Conservation (phyloP, 64 coral and sea anemone genomes). For the Stichodactyla mertensii region DNA sequence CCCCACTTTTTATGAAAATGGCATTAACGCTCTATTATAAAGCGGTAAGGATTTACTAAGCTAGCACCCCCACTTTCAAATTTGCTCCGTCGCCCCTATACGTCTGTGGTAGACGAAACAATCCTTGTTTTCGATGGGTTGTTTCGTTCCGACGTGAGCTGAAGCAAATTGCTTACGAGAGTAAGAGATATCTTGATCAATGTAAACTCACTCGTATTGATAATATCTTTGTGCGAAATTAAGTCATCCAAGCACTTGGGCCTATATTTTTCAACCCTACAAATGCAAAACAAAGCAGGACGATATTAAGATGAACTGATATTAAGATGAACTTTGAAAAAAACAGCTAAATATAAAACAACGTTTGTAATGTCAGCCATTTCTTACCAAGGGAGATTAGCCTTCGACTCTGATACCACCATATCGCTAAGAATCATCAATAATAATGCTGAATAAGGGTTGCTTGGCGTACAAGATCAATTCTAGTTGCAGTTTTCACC, state of each 20-base stretch:
- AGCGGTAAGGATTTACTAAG: too few species aligned
- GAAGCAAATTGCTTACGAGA: too few species aligned
- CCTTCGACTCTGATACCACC: slow-evolving; percentile 45
- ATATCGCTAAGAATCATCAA: neutral
- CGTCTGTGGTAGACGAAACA: too few species aligned
- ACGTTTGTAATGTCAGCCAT: neutral
- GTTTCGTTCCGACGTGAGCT: too few species aligned
- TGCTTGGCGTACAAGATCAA: neutral
- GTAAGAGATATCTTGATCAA: neutral
- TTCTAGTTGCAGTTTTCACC: neutral
- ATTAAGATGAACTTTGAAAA: too few species aligned
- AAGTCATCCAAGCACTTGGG: slow-evolving; percentile 87
- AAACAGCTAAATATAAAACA: too few species aligned
- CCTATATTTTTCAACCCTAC: slow-evolving; percentile 99
- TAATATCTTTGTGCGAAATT: slow-evolving; percentile 95
- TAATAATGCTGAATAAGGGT: neutral
- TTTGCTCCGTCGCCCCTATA: too few species aligned
- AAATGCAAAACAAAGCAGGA: neutral
- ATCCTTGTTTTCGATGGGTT: too few species aligned
- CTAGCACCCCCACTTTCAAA: too few species aligned
- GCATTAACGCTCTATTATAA: too few species aligned
- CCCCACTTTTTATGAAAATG: too few species aligned
- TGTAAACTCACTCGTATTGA: slow-evolving; percentile 80
- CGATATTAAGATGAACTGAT: too few species aligned
- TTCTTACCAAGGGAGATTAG: slow-evolving; percentile 65